Base-by-base conservation (phyloP, 1,140 invertebrate genomes). In the Drosophila ohnishii region DNA sequence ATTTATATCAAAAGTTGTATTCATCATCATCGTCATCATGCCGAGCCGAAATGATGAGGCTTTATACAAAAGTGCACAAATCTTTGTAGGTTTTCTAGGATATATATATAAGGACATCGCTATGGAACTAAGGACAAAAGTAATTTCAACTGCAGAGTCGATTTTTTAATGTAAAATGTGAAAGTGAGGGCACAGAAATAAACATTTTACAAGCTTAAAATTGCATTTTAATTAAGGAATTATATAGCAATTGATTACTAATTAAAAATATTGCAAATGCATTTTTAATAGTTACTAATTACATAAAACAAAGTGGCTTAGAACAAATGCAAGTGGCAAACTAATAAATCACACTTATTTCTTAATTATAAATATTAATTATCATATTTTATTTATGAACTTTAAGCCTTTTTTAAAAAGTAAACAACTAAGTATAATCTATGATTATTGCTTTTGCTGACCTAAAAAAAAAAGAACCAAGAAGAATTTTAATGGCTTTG, bases 1-100 rank as follows among this genome's bases (percentile, higher is more conserved):
- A 67, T 85, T 85, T 85, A 70, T 86, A 78, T 60, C 51, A 66
- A 81, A 85, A 80, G 84, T 86, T 72, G 48, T 78, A 32, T 58
- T 78, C 80, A 51, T 65, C 61, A 66, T 60, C 50, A 34, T 16
- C 22, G n/a, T 79, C 25, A 0, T 28, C 25, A 28, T 28, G 62
- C 57, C 64, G 56, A 65, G 47, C 45, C 47, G 28, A 58, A 69
- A 69, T 66, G 53, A 69, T 65, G 45, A 37, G 34, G 58, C 32
- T 53, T 50, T 58, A 13, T 28, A 57, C 16, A 63, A 62, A 74
- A 56, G 35, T 34, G 40, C 39, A 64, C 19, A 61, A 60, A 44
- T 64, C 56, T 34, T 64, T 65, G 22, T 50, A 35, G 25, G n/a
- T 28, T 47, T 34, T 45, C 55, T 45, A 10, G 62, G 22, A 34